Conservation (phyloP, 2,113 vertebrate genomes). For the Ceyx melanurus region DNA sequence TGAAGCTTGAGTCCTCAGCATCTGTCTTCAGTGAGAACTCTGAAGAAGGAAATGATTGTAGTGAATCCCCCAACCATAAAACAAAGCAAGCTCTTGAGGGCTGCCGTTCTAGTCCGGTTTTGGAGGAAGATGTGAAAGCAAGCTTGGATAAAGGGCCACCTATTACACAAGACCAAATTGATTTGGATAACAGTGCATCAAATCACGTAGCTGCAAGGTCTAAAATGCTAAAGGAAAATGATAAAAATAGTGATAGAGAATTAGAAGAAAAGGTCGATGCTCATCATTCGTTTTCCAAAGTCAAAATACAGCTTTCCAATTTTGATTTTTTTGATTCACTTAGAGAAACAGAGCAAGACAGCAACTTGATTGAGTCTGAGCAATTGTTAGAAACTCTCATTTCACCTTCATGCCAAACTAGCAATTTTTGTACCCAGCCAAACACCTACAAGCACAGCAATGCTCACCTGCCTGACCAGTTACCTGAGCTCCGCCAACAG, state of each 20-base stretch:
- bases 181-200: not conserved
- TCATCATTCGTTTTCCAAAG: conserved; percentile 56
- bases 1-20: conserved; percentile 93
- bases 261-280: conserved; percentile 40
- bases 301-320: conserved; percentile 62
- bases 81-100: conserved; percentile 68
- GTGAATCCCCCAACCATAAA: conserved; percentile 72
- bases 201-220: conserved; percentile 32
- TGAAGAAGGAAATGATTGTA: conserved; percentile 81
- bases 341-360: conserved; percentile 34
- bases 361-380: not conserved
- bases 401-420: conserved; percentile 38
- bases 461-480: conserved; percentile 33
- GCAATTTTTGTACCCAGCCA: not conserved
- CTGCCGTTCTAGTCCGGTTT: conserved; percentile 47
- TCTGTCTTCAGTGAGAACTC: conserved; percentile 91
- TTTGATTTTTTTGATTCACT: conserved; percentile 36
- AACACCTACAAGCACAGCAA: conserved; percentile 48
- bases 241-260: conserved; percentile 24
- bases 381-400: conserved; percentile 40
- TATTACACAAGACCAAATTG: conserved; percentile 23
- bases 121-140: conserved; percentile 35
- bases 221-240: conserved; percentile 63
- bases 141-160: conserved; percentile 3
- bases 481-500: conserved; percentile 30